Percentiles rank a stretch among this genome's conserved stretches.
Conservation (phyloP, 2,888 invertebrate species). For the Habrosyne pyritoides region DNA sequence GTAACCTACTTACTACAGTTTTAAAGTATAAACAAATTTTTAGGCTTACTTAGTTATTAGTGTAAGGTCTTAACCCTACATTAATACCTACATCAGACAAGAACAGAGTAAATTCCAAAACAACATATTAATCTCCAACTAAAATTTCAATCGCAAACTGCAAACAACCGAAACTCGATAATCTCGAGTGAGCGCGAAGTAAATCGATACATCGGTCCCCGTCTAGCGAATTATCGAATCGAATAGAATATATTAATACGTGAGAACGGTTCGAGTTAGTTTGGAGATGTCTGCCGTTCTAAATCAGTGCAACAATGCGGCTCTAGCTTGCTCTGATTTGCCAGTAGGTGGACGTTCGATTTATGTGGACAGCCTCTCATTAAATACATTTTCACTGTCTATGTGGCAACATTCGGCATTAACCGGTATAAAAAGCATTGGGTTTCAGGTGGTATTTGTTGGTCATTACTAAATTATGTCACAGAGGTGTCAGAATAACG, state of each 20-base stretch:
- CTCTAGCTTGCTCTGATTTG: slow-evolving; percentile 72
- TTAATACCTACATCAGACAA: not conserved
- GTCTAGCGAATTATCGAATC: slow-evolving; percentile 67
- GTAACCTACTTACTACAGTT: too few relatives aligned
- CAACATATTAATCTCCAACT: slow-evolving; percentile 16
- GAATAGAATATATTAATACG: slow-evolving; percentile 83
- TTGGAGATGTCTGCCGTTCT: slow-evolving; percentile 78
- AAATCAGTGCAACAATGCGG: slow-evolving; percentile 77
- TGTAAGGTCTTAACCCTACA: not conserved
- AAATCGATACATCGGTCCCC: slow-evolving; percentile 74
- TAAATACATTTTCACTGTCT: too few relatives aligned
- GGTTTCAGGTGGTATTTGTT: too few relatives aligned
- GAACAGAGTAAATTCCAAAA: not conserved
- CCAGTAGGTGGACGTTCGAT: slow-evolving; percentile 57
- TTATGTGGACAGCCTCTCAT: slow-evolving; percentile 48
- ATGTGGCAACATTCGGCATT: too few relatives aligned
- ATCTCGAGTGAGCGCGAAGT: slow-evolving; percentile 26
- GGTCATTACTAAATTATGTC: too few relatives aligned
- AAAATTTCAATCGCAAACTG: slow-evolving; percentile 19
- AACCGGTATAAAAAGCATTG: too few relatives aligned
- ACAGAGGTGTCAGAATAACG: too few relatives aligned
- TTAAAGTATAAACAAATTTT: too few relatives aligned
- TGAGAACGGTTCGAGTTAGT: slow-evolving; percentile 75
- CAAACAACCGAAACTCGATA: slow-evolving; percentile 23
- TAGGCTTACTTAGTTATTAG: too few relatives aligned